phyloP scores from a whole-genome alignment of 2,888 invertebrate genomes.

The Acheta domesticus region DNA sequence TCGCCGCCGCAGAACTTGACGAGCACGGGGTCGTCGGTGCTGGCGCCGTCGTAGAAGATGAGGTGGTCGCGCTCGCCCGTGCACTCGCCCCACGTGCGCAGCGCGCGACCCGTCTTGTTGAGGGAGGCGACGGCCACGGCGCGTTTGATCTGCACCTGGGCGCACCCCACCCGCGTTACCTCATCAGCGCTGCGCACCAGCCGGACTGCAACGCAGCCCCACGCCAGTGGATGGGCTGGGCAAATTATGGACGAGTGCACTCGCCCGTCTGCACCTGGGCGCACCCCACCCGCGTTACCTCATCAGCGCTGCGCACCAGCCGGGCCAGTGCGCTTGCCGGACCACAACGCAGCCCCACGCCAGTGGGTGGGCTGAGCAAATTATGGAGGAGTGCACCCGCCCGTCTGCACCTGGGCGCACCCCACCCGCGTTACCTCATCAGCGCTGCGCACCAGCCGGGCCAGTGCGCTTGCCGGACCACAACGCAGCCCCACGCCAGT shows the following conservation, averaged over 20 bases:
- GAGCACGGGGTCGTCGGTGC: slow-evolving; percentile 76
- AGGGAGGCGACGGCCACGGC: slow-evolving; percentile 47
- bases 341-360: too few relatives aligned
- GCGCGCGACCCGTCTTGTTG: slow-evolving; percentile 49
- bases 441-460: too few relatives aligned
- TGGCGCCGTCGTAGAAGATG: slow-evolving; percentile 81
- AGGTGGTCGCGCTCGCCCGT: slow-evolving; percentile 77
- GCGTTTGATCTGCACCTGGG: slow-evolving; percentile 37
- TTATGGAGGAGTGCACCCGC: too few relatives aligned
- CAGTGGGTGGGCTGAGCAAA: too few relatives aligned
- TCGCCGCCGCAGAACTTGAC: slow-evolving; percentile 87
- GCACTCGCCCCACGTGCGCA: slow-evolving; percentile 80
- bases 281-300: not conserved
- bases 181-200: too few relatives aligned
- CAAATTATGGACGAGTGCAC: too few relatives aligned
- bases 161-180: not conserved
- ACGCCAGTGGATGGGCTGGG: too few relatives aligned
- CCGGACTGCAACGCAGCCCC: too few relatives aligned
- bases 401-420: slow-evolving; percentile 32
- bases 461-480: too few relatives aligned
- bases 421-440: not conserved
- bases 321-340: too few relatives aligned
- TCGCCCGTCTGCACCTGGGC: slow-evolving; percentile 25
- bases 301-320: too few relatives aligned
- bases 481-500: too few relatives aligned